These are phyloP conservation scores for Glomeris marginata DNA, from an alignment of 2,888 invertebrate species.

Conservation along the genomic window DNA sequence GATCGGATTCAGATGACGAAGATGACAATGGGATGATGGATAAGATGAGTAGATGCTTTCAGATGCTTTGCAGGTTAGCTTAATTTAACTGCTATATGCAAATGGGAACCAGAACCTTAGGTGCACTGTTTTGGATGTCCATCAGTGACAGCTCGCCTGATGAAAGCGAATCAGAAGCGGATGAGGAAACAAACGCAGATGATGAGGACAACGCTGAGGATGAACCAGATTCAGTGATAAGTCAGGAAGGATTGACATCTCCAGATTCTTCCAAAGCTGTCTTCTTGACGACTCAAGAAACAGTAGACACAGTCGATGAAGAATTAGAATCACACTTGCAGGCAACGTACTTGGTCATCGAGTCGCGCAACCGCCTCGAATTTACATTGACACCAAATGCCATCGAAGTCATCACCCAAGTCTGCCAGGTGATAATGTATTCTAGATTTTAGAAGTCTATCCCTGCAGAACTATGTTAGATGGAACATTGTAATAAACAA, in stretches of 20 bases:
- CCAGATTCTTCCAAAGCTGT: constrained; percentile 4
- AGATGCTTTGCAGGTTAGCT: constrained; percentile 55
- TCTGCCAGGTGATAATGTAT: constrained; percentile 27
- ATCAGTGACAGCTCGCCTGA: constrained; percentile 43
- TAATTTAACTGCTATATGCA: too few relatives aligned
- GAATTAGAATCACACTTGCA: constrained; percentile 14
- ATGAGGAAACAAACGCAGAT: constrained; percentile 19
- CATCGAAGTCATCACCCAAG: constrained; percentile 41
- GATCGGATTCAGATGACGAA: constrained; percentile 51
- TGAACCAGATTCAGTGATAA: constrained; percentile 7
- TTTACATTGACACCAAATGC: constrained; percentile 50
- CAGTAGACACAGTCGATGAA: not conserved
- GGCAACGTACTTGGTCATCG: constrained; percentile 52
- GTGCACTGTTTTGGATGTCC: not conserved
- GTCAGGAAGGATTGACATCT: not conserved
- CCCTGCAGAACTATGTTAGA: too few relatives aligned
- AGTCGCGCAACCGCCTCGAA: constrained; percentile 49
- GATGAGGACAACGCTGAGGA: constrained; percentile 16
- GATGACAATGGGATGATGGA: constrained; percentile 53
- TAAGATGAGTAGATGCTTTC: constrained; percentile 54
- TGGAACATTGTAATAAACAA: too few relatives aligned
- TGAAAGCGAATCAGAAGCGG: constrained; percentile 35
- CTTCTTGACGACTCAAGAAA: constrained; percentile 9
- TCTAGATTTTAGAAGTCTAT: too few relatives aligned
- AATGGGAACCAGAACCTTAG: not conserved